Evolutionary conservation across 2,888 invertebrate genomes (phyloP).

Genomic region (Agonopterix heracliana): DNA sequence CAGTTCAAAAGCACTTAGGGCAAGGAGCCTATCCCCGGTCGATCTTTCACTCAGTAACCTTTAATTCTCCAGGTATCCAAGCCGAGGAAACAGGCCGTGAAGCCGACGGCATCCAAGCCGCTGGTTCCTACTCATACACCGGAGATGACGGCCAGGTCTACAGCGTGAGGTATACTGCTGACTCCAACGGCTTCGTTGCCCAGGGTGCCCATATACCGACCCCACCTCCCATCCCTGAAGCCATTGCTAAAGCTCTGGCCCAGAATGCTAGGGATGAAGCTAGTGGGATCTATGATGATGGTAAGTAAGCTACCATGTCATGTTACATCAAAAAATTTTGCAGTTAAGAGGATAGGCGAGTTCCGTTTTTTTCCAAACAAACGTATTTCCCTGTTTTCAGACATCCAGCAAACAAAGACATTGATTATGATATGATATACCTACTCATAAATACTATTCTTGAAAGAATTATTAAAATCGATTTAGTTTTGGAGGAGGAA

Average conservation of each 20-base stretch:
- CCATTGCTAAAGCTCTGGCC: slow-evolving; percentile 67
- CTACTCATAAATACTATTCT: too few species aligned
- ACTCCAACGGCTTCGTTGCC: slow-evolving; percentile 63
- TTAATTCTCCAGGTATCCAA: slow-evolving; percentile 46
- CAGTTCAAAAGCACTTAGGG: too few species aligned
- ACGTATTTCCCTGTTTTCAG: too few species aligned
- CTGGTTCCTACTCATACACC: slow-evolving; percentile 76
- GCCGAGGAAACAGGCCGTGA: slow-evolving; percentile 60
- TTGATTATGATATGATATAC: too few species aligned
- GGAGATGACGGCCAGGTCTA: slow-evolving; percentile 77
- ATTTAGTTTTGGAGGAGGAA: too few species aligned
- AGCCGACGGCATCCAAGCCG: slow-evolving; percentile 65
- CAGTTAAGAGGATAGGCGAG: too few species aligned
- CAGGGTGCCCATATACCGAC: slow-evolving; percentile 76
- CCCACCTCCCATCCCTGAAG: slow-evolving; percentile 76
- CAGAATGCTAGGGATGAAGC: slow-evolving; percentile 73
- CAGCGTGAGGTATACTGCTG: slow-evolving; percentile 66
- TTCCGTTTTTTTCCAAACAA: too few species aligned
- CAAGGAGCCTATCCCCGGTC: too few species aligned
- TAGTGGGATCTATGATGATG: slow-evolving; percentile 71
- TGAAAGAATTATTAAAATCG: too few species aligned
- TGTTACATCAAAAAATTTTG: too few species aligned
- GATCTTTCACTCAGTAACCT: too few species aligned
- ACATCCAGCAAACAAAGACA: too few species aligned
- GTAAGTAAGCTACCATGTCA: slow-evolving; percentile 20